These are phyloP conservation scores for Champsocephalus gunnari DNA, from an alignment of 2,797 vertebrate genomes.

Conservation along the genomic window DNA sequence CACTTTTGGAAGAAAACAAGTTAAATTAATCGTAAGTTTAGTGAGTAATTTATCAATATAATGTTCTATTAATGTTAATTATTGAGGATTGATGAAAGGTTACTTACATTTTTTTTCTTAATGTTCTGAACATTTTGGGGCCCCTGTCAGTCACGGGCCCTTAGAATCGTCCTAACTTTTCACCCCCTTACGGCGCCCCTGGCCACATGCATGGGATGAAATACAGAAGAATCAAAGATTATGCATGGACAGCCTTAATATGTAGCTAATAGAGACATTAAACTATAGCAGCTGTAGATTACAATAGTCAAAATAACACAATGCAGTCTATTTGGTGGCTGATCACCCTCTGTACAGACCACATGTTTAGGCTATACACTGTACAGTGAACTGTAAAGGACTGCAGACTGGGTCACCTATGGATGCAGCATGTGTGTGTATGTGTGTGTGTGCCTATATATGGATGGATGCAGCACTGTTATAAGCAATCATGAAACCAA, in stretches of 20 bases:
- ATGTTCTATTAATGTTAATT: too few species aligned
- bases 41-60: too few species aligned
- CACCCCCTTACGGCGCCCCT: too few species aligned
- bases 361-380: slow-evolving; percentile 6
- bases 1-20: too few species aligned
- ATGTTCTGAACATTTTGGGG: too few species aligned
- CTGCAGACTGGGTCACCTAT: slow-evolving; percentile 16
- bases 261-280: neutral
- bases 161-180: too few species aligned
- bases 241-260: neutral
- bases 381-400: slow-evolving; percentile 34
- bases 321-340: neutral
- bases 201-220: slow-evolving; percentile 12
- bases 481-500: slow-evolving; percentile 39
- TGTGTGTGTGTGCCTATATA: too few species aligned
- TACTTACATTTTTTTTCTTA: too few species aligned
- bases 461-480: too few species aligned
- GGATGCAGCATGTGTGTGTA: neutral
- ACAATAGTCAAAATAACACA: neutral
- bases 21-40: too few species aligned
- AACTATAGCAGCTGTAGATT: neutral
- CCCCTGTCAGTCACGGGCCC: too few species aligned
- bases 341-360: neutral
- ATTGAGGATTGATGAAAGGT: too few species aligned
- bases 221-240: neutral